Evolutionary conservation across 1,140 invertebrate genomes (phyloP), one percentile per base, ranked within the genome.

Genomic region (Chrysopa pallens): DNA sequence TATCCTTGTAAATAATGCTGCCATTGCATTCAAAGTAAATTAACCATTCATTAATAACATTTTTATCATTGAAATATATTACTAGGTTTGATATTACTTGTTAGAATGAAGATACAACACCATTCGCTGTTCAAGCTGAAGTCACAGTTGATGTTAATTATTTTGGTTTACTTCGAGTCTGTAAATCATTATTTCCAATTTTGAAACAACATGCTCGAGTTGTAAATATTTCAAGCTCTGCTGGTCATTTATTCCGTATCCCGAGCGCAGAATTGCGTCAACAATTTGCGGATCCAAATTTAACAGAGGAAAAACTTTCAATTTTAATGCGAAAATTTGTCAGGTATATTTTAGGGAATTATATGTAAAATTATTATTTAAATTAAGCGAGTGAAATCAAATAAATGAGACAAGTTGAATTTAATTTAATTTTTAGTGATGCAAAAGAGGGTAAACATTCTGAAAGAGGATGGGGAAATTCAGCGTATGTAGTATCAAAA

Each of bases 1-100:
- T 62, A 50, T 87, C 27, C 59, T 87, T 8, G 69, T 88, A 0
- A 87, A 86, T 53, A 87, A 88, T 64, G 84, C 83, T 39, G 84
- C 73, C 0, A 84, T 86, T 37, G 76, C 78, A 6, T 85, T 72
- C 52, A 78, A 72, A 54, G 69, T 61, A 45, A 45, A 9, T 40
- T 23, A 23, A 23, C 17, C 5, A 3, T 23, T 23, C 17, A 2
- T 23, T 23, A n/a, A 23, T n/a, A 23, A 23, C n/a, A n/a, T n/a
- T n/a, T n/a, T n/a, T 23, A 23, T n/a, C n/a, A 23, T 23, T 23
- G 5, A 23, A 23, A 23, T 23, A 3, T 5, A 23, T 23, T 23
- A 23, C 5, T 23, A 23, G 5, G 17, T 5, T 40, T 40, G 5
- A 40, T 40, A 29, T 85, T 37, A 75, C 78, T 73, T 52, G 77